Evolutionary conservation across 2,888 invertebrate genomes (phyloP).

Genomic region (Drosophila mettleri): DNA sequence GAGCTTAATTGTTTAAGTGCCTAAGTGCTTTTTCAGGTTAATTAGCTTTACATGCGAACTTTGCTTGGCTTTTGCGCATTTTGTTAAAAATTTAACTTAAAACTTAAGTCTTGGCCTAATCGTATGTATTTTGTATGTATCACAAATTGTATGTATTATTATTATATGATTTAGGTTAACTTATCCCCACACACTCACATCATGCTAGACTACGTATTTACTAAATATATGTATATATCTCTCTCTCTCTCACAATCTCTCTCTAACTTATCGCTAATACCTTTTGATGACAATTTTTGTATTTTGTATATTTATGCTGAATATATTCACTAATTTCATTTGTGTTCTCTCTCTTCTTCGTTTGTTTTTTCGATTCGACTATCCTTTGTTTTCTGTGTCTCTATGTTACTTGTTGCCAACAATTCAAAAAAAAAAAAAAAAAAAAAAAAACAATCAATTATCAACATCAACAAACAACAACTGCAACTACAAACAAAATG

Average conservation of each 20-base stretch:
- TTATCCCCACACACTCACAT: constrained; percentile 24
- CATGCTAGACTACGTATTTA: constrained; percentile 44
- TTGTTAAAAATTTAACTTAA: constrained; percentile 19
- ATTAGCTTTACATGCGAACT: constrained; percentile 53
- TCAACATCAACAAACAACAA: constrained; percentile 52
- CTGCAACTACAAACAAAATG: constrained; percentile 47
- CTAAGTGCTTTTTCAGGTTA: constrained; percentile 79
- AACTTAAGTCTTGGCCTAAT: constrained; percentile 43
- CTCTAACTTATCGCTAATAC: constrained; percentile 42
- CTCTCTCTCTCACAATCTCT: constrained; percentile 21
- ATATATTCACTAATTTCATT: constrained; percentile 77
- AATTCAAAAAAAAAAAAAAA: constrained; percentile 34
- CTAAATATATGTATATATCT: not conserved
- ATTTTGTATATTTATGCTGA: constrained; percentile 44
- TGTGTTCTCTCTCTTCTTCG: constrained; percentile 75
- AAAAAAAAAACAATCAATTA: constrained; percentile 1
- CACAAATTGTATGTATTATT: constrained; percentile 35
- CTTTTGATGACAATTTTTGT: constrained; percentile 17
- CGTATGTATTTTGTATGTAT: constrained; percentile 37
- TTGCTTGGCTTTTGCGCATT: constrained; percentile 44
- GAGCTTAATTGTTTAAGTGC: constrained; percentile 66
- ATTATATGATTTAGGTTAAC: constrained; percentile 30
- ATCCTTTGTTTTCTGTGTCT: constrained; percentile 57
- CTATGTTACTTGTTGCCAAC: constrained; percentile 49
- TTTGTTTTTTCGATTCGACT: constrained; percentile 67